Evolutionary conservation across 2,888 invertebrate species (phyloP), one percentile per base, ranked within the genome.

Genomic region (Ectemnius lituratus): DNA sequence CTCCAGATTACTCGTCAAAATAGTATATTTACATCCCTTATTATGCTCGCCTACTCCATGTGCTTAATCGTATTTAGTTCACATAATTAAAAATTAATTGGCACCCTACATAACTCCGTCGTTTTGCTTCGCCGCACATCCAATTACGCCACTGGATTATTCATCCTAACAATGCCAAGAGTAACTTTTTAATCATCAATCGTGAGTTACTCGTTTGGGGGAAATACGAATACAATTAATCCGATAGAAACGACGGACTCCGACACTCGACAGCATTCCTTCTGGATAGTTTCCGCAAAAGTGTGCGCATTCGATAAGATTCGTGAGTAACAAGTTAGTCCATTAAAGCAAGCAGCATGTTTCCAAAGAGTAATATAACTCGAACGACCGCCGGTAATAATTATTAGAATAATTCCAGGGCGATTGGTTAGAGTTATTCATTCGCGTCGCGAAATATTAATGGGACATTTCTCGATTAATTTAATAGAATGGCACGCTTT

Each of bases 1-100:
- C 75, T 65, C 70, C 62, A 14, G 57, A 68, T 73, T 67, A 66
- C 45, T 46, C 28, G 64, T 16, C 67, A 62, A 73, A 73, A 71
- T 16, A 45, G 70, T 64, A 45, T 18, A 62, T 62, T 68, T 69
- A 60, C 70, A 61, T 61, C 46, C 20, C 37, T 11, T 37, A 37
- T 37, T 37, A 37, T 11, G 37, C 37, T 37, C 37, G 37, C 37
- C 37, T 6, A 37, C 37, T 37, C 5, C 37, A 8, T 37, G 6
- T 11, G 8, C 37, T 11, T 6, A 37, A 37, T 37, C 37, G 8
- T 11, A 8, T 37, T 37, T 37, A 37, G 37, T 37, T 2, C 37
- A 37, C 37, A 11, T 37, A 37, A 37, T 37, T 37, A 37, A 37
- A 37, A 37, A 37, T 8, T 37, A 37, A 37, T 37, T 37, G 37